A percentile compares a stretch with the other conserved stretches of the same genome.
These are phyloP conservation scores for Petrocephalus schoutedeni DNA, from an alignment of 2,797 vertebrate species.

Conservation along the genomic window DNA sequence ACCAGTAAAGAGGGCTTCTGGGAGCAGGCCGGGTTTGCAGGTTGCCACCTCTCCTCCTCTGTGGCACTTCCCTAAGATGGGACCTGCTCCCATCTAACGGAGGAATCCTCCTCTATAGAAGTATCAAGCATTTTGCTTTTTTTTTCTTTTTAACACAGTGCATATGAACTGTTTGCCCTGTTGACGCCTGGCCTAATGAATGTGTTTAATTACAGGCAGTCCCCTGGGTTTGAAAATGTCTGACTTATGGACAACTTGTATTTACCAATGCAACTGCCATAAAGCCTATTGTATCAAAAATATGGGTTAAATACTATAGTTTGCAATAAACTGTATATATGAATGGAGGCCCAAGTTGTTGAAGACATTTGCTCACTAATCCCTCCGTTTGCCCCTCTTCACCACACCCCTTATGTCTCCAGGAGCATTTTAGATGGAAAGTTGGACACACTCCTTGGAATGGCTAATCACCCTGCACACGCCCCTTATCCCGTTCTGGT, in stretches of 20 bases:
- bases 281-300: not conserved
- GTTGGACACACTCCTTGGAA: constrained; percentile 43
- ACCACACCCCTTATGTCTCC: constrained; percentile 43
- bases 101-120: constrained; percentile 30
- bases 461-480: constrained; percentile 54
- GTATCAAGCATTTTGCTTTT: constrained; percentile 39
- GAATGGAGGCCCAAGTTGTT: not conserved
- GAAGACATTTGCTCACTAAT: constrained; percentile 46
- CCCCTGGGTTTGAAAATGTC: too few relatives aligned
- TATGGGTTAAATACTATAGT: not conserved
- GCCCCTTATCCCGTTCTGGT: constrained; percentile 58
- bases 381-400: constrained; percentile 42
- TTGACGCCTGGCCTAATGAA: constrained; percentile 65
- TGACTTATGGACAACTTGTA: too few relatives aligned
- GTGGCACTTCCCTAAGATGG: not conserved
- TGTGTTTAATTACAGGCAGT: constrained; percentile 53
- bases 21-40: too few relatives aligned
- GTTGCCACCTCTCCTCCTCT: not conserved
- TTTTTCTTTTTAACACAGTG: constrained; percentile 45
- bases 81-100: constrained; percentile 20
- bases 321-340: not conserved
- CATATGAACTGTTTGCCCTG: constrained; percentile 51
- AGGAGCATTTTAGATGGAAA: constrained; percentile 42
- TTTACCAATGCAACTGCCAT: not conserved
- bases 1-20: not conserved